Evolutionary conservation across 2,888 invertebrate genomes (phyloP).

Genomic region (Eupithecia vulgata): DNA sequence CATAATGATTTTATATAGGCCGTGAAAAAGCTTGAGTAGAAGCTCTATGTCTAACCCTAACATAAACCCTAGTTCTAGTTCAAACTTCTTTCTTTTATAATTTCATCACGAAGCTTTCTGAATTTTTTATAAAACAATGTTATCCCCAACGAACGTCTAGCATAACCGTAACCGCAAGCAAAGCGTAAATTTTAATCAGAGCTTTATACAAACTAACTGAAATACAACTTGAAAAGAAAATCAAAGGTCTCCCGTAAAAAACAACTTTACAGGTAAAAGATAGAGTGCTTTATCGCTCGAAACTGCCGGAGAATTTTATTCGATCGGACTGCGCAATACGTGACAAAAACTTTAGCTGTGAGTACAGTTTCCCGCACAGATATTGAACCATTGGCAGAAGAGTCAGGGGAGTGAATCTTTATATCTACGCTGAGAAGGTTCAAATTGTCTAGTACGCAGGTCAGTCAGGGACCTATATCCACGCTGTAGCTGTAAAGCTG

Average conservation of each 20-base stretch:
- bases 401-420: not conserved
- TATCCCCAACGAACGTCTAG: constrained; percentile 34
- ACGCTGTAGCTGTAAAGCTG: constrained; percentile 43
- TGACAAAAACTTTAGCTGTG: constrained; percentile 59
- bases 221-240: constrained; percentile 48
- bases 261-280: constrained; percentile 49
- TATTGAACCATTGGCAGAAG: constrained; percentile 33
- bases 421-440: constrained; percentile 1
- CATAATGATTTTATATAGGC: not conserved
- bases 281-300: constrained; percentile 49
- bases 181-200: constrained; percentile 47
- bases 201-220: constrained; percentile 44
- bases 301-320: constrained; percentile 52
- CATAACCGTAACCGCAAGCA: constrained; percentile 32
- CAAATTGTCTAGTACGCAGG: constrained; percentile 3
- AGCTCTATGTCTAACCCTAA: not conserved
- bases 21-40: not conserved
- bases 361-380: constrained; percentile 31
- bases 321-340: constrained; percentile 60
- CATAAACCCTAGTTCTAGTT: not conserved
- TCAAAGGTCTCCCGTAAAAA: constrained; percentile 38
- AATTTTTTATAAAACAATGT: constrained; percentile 30
- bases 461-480: not conserved
- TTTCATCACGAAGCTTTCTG: not conserved
- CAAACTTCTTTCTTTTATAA: not conserved